These are phyloP conservation scores for Rhimphoctona megacephalus DNA, from an alignment of 2,888 invertebrate species.

Conservation along the genomic window DNA sequence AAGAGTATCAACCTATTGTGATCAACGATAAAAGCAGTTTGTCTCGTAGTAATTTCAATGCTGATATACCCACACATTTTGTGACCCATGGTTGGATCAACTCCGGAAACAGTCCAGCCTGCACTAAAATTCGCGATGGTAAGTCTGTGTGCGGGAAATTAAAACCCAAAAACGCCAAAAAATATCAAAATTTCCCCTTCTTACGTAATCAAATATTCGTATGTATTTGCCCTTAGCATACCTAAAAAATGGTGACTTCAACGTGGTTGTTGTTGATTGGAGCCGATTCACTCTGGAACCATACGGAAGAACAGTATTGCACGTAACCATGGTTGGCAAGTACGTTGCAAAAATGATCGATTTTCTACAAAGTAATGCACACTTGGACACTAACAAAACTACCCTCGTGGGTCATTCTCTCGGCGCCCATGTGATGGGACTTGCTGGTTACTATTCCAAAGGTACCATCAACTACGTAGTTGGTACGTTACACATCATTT, in stretches of 20 bases:
- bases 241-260: conserved; percentile 75
- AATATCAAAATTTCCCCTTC: not conserved
- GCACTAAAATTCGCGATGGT: conserved; percentile 77
- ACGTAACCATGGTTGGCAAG: conserved; percentile 73
- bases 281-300: conserved; percentile 68
- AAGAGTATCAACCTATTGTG: conserved; percentile 62
- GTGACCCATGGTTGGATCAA: conserved; percentile 79
- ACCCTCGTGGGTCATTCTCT: conserved; percentile 80
- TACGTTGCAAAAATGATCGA: conserved; percentile 76
- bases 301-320: conserved; percentile 72
- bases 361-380: conserved; percentile 74
- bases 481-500: conserved; percentile 71
- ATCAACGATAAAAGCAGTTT: conserved; percentile 70
- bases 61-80: conserved; percentile 75
- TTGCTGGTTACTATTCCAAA: conserved; percentile 74
- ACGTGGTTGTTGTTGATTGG: conserved; percentile 81
- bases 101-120: conserved; percentile 69
- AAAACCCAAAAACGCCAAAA: not conserved
- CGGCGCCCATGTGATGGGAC: conserved; percentile 79
- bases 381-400: conserved; percentile 69
- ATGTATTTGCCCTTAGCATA: conserved; percentile 72
- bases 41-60: conserved; percentile 72
- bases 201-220: not conserved
- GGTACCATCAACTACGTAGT: conserved; percentile 73
- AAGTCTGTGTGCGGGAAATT: conserved; percentile 26